These are phyloP conservation scores for Pandemis corylana DNA, from an alignment of 2,888 invertebrate genomes.

Conservation along the genomic window DNA sequence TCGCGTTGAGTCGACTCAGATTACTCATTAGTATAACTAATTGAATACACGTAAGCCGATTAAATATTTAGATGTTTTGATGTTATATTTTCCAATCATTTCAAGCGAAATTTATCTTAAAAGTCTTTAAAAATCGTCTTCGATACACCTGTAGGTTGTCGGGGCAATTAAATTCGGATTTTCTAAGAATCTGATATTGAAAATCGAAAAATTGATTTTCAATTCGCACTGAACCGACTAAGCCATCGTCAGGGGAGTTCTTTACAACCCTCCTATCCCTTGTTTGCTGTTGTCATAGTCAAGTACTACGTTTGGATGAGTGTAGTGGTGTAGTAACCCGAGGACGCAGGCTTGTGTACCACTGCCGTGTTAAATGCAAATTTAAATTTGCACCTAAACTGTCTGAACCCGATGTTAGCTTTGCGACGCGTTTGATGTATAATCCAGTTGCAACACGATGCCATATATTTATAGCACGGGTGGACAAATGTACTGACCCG, in stretches of 20 bases:
- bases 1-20: too few species aligned
- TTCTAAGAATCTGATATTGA: neutral
- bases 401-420: neutral
- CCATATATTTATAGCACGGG: neutral
- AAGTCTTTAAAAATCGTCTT: too few species aligned
- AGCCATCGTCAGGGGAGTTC: too few species aligned
- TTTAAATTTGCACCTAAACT: constrained; percentile 12
- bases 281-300: neutral
- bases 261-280: neutral
- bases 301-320: neutral
- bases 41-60: too few species aligned
- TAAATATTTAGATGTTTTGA: too few species aligned
- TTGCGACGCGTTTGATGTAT: constrained; percentile 6
- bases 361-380: constrained; percentile 24
- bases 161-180: neutral
- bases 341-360: neutral
- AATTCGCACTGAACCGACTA: neutral
- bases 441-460: neutral
- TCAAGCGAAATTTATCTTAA: too few species aligned
- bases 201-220: neutral
- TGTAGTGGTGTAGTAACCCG: neutral
- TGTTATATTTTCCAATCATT: too few species aligned
- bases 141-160: neutral
- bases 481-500: neutral
- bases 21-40: too few species aligned